Evolutionary conservation across 2,888 invertebrate species (phyloP).

Genomic region (Allacma fusca): DNA sequence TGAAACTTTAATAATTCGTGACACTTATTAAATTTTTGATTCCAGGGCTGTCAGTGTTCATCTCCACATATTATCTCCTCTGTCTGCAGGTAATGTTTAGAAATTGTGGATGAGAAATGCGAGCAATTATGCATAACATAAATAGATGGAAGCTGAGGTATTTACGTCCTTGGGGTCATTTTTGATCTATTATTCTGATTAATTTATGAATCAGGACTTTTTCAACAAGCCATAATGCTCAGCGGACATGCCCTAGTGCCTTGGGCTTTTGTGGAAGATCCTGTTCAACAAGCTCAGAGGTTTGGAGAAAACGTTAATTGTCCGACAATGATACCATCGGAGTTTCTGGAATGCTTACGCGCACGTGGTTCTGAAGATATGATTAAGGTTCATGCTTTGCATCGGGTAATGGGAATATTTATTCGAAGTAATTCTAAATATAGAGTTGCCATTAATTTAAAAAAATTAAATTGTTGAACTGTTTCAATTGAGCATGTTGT

Average conservation of each 20-base stretch:
- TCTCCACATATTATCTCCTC: not conserved
- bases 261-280: constrained; percentile 49
- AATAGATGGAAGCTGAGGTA: no score
- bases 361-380: constrained; percentile 41
- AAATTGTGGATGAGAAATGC: no score
- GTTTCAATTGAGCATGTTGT: not conserved
- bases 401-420: no score
- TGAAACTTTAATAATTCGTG: not conserved
- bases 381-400: constrained; percentile 28
- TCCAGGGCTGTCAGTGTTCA: constrained; percentile 1
- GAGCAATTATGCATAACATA: no score
- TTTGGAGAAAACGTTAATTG: constrained; percentile 51
- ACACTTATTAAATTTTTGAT: not conserved
- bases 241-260: constrained; percentile 51
- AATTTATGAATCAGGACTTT: no score
- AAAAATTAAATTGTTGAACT: no score
- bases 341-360: constrained; percentile 45
- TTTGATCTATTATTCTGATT: no score
- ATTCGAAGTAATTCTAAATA: no score
- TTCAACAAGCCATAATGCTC: constrained; percentile 48
- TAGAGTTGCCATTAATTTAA: no score
- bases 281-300: constrained; percentile 47
- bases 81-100: not conserved
- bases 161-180: no score
- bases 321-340: constrained; percentile 43